Evolutionary conservation across 2,113 vertebrate species (phyloP).

Genomic region (Astur gentilis): DNA sequence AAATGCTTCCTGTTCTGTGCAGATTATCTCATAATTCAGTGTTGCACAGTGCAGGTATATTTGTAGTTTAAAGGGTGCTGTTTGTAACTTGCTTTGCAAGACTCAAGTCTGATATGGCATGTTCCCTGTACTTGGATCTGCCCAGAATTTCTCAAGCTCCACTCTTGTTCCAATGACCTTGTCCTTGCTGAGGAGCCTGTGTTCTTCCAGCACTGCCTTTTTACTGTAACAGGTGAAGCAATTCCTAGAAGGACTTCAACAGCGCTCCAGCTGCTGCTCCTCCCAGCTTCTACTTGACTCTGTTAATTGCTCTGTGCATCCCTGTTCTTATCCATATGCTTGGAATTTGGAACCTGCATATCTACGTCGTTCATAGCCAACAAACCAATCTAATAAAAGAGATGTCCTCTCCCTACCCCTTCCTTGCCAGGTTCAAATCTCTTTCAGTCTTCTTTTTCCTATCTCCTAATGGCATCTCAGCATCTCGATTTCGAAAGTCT

Average conservation of each 20-base stretch:
- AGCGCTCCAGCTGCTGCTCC: slow-evolving; percentile 20
- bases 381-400: background rate
- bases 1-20: background rate
- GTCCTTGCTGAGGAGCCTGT: background rate
- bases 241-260: slow-evolving; percentile 44
- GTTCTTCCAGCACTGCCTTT: background rate
- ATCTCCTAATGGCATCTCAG: background rate
- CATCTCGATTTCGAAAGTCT: background rate
- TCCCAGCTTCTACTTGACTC: slow-evolving; percentile 33
- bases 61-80: background rate
- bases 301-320: slow-evolving; percentile 58
- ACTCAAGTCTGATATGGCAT: background rate
- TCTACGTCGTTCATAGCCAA: background rate
- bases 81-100: background rate
- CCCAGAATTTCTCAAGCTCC: background rate
- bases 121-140: background rate
- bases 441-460: background rate
- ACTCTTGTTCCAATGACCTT: background rate
- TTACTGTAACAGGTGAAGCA: slow-evolving; percentile 20
- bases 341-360: slow-evolving; percentile 33
- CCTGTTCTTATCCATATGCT: slow-evolving; percentile 39
- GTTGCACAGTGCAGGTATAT: background rate
- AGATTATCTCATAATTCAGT: background rate
- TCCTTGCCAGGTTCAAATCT: background rate
- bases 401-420: background rate